phyloP scores from a whole-genome alignment of 2,888 invertebrate genomes.

The Eueremaeus valkanovi region DNA sequence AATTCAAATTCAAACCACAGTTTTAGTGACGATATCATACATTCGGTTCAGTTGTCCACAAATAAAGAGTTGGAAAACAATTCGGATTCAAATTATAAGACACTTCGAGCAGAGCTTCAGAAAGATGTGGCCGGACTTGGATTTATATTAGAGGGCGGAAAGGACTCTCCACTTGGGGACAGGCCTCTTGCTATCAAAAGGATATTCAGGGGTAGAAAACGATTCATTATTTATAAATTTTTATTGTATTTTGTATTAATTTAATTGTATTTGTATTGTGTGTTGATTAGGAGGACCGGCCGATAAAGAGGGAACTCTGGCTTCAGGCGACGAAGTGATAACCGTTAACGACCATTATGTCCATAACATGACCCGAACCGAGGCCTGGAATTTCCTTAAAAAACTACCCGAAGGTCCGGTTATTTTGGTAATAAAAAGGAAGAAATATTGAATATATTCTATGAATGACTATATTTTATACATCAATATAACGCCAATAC shows the following conservation, averaged over 20 bases:
- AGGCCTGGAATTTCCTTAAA: slow-evolving; percentile 90
- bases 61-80: background rate
- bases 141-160: slow-evolving; percentile 89
- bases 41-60: background rate
- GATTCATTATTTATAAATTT: slow-evolving; percentile 15
- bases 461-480: no score
- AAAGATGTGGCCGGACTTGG: slow-evolving; percentile 85
- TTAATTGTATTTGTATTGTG: background rate
- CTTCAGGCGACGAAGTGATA: slow-evolving; percentile 80
- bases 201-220: slow-evolving; percentile 77
- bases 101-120: slow-evolving; percentile 54
- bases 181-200: slow-evolving; percentile 83
- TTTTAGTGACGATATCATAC: background rate
- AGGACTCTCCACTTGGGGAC: slow-evolving; percentile 83
- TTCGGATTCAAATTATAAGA: slow-evolving; percentile 31
- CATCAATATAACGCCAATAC: no score
- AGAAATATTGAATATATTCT: slow-evolving; percentile 18
- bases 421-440: slow-evolving; percentile 57
- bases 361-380: slow-evolving; percentile 79
- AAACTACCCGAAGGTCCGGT: slow-evolving; percentile 80
- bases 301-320: slow-evolving; percentile 75
- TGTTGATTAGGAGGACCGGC: slow-evolving; percentile 73
- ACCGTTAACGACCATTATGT: slow-evolving; percentile 76
- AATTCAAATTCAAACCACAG: background rate
- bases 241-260: no score